Conservation (phyloP, 2,888 invertebrate species). For the Monoplex corrugatus region DNA sequence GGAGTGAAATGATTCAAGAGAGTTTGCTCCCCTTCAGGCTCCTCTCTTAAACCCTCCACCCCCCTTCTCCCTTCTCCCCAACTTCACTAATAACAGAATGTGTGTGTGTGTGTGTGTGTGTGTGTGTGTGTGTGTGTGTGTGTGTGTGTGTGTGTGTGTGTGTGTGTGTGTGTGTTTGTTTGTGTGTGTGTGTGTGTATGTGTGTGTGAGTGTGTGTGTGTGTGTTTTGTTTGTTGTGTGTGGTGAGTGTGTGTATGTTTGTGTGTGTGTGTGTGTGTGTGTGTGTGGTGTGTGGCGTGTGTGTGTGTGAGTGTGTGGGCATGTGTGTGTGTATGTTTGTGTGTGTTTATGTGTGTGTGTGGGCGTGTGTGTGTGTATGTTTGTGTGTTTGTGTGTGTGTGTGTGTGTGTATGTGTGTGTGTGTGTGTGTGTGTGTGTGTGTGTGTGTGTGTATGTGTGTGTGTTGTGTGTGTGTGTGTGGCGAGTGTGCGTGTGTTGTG, state of each 20-base stretch:
- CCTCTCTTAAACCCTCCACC: too few relatives aligned
- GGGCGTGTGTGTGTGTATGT: too few relatives aligned
- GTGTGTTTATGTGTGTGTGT: not conserved
- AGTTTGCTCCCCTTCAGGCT: too few relatives aligned
- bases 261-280: too few relatives aligned
- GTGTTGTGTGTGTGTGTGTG: not conserved
- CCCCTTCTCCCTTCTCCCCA: too few relatives aligned
- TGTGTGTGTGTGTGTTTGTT: not conserved
- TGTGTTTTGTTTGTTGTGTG: too few relatives aligned
- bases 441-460: not conserved
- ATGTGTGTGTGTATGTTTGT: not conserved
- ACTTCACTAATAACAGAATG: too few relatives aligned
- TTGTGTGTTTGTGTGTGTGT: not conserved
- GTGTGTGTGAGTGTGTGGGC: too few relatives aligned
- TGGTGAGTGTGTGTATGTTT: too few relatives aligned
- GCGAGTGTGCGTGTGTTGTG: not conserved
- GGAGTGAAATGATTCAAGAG: too few relatives aligned
- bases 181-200: not conserved
- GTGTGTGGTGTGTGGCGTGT: too few relatives aligned
- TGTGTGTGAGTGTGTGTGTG: not conserved
- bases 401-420: not conserved
- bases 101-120: conserved; percentile 1
- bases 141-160: conserved; percentile 1
- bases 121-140: conserved; percentile 27
- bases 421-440: not conserved